Evolutionary conservation across 2,113 vertebrate genomes (phyloP).

Genomic region (Potamarius usumacintae): DNA sequence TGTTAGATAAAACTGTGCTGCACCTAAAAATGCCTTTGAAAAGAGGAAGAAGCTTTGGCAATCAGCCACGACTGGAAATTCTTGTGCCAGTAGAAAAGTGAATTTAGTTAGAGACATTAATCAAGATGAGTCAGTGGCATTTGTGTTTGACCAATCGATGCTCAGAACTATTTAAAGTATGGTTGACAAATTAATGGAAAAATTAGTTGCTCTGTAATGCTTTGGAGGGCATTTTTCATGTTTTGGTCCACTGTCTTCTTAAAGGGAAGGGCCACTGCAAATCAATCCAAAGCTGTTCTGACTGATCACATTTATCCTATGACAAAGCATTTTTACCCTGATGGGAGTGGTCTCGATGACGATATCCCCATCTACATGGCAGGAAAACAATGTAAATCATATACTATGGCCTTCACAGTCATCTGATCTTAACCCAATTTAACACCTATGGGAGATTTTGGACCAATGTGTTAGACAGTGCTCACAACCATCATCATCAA

Average conservation of each 20-base stretch:
- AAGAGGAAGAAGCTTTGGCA: background rate
- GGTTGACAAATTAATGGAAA: background rate
- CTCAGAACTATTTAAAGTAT: background rate
- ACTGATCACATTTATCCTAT: background rate
- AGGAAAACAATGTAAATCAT: too few relatives aligned
- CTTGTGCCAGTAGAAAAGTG: background rate
- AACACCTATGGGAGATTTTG: background rate
- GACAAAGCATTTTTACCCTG: background rate
- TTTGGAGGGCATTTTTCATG: background rate
- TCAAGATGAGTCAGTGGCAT: background rate
- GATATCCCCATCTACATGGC: too few relatives aligned
- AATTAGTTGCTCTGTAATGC: background rate
- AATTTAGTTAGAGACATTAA: background rate
- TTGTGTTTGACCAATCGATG: background rate
- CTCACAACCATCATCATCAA: background rate
- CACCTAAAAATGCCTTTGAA: background rate
- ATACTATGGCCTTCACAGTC: background rate
- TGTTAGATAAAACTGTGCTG: background rate
- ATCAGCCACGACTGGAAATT: background rate
- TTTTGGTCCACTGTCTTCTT: background rate
- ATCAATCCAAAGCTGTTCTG: background rate
- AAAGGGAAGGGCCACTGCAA: background rate
- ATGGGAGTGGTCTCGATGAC: background rate
- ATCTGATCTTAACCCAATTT: background rate
- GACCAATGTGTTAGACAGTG: background rate